Base-by-base conservation (phyloP, 2,888 invertebrate genomes). In the Lampropteryx suffumata region DNA sequence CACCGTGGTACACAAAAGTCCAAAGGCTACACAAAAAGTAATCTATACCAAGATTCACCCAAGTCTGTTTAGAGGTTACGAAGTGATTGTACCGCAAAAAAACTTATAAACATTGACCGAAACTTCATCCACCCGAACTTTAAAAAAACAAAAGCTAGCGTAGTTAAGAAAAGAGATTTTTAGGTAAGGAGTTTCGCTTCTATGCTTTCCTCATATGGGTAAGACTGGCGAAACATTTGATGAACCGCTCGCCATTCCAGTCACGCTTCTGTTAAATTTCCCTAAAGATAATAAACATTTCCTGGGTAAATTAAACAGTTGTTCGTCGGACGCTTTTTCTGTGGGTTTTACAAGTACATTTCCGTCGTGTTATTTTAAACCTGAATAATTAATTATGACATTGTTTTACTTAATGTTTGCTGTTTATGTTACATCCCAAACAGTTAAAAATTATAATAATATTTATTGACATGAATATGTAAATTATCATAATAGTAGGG, bases 211-310 rank as follows among this genome's bases (percentile, higher is more conserved):
- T 24, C 12, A 8, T 40, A 45, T 44, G 32, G 52, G 12, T 48
- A 50, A 48, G 50, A 41, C 57, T 46, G 52, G 48, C 45, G 57
- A 50, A 60, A 60, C 60, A 60, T 60, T 60, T 74, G 76, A 79
- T 71, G 79, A 73, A 82, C 65, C 65, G 65, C 70, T 71, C 66
- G 60, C 63, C 65, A 82, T 69, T 74, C 81, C 46, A 64, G 82
- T 78, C 85, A 85, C 85, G 85, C 72, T 69, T 74, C 68, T 61
- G 77, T 71, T 76, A 76, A 84, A 84, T 85, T 84, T 84, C 81
- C 83, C 84, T 78, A 79, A 86, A 84, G 84, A 83, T 84, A 84
- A 85, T 82, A 83, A 84, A 84, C 78, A 80, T 78, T 73, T 76
- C 71, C 62, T 65, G 77, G 76, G 71, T 75, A 81, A 85, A 84